A percentile compares a stretch with the other conserved stretches of the same genome.
phyloP scores from a whole-genome alignment of 2,888 invertebrate genomes.

The Lasioglossum calceatum region DNA sequence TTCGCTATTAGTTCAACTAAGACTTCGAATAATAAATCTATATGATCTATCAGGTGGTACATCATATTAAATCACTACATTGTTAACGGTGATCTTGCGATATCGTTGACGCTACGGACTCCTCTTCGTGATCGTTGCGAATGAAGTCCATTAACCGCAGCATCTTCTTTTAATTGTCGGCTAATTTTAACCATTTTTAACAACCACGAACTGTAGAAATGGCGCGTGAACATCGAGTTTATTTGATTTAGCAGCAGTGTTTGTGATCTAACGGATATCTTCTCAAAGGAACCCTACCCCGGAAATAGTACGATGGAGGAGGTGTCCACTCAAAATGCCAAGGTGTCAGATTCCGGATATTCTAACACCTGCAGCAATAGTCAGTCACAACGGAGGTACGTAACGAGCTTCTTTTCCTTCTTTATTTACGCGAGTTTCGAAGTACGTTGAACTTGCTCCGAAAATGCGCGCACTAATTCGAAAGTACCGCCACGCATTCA shows the following conservation, averaged over 20 bases:
- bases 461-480: conserved; percentile 6
- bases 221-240: conserved; percentile 38
- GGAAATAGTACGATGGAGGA: conserved; percentile 66
- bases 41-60: background rate
- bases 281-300: conserved; percentile 1
- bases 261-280: conserved; percentile 52
- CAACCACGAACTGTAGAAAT: conserved; percentile 33
- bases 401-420: conserved; percentile 50
- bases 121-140: background rate
- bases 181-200: conserved; percentile 5
- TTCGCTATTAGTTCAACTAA: background rate
- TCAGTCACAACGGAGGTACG: conserved; percentile 92
- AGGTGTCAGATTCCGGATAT: conserved; percentile 92
- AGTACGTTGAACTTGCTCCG: background rate
- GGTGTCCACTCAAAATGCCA: conserved; percentile 85
- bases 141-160: background rate
- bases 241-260: conserved; percentile 49
- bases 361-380: conserved; percentile 93
- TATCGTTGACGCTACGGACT: background rate
- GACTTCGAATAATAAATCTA: background rate
- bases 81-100: conserved; percentile 23
- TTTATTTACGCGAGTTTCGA: background rate
- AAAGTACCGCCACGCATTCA: conserved; percentile 24
- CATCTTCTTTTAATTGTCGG: background rate
- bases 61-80: conserved; percentile 12